Conservation (phyloP, 2,888 invertebrate genomes). For the Sthenelais limicola region DNA sequence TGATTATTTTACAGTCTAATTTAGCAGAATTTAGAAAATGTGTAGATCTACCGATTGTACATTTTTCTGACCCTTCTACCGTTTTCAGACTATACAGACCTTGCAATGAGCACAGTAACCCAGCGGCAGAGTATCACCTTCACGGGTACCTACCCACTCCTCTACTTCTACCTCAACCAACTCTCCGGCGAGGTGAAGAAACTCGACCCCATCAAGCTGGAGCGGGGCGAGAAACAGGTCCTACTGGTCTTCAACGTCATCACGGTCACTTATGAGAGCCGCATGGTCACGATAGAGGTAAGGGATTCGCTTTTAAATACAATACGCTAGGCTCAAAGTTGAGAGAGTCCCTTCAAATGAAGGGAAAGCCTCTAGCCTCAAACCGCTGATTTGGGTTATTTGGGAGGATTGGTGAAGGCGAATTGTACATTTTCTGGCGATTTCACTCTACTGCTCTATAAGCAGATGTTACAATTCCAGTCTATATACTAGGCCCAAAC, state of each 20-base stretch:
- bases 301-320: background rate
- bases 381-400: too few relatives aligned
- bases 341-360: too few relatives aligned
- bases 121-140: conserved; percentile 94
- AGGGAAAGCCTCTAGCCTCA: too few relatives aligned
- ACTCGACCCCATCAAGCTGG: conserved; percentile 54
- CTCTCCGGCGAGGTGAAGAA: conserved; percentile 70
- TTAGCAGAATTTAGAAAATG: too few relatives aligned
- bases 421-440: too few relatives aligned
- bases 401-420: too few relatives aligned
- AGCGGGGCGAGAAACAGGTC: conserved; percentile 55
- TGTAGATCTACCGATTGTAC: too few relatives aligned
- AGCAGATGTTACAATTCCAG: too few relatives aligned
- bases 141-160: conserved; percentile 79
- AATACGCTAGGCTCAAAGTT: background rate
- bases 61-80: too few relatives aligned
- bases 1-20: too few relatives aligned
- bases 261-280: conserved; percentile 84
- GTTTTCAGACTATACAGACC: conserved; percentile 91
- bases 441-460: background rate
- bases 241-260: conserved; percentile 87
- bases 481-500: too few relatives aligned
- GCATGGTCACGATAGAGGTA: conserved; percentile 86
- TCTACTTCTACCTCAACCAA: conserved; percentile 73
- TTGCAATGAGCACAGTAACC: conserved; percentile 92